Evolutionary conservation across 1,140 invertebrate genomes (phyloP).

Genomic region (Drosophila ananassae): DNA sequence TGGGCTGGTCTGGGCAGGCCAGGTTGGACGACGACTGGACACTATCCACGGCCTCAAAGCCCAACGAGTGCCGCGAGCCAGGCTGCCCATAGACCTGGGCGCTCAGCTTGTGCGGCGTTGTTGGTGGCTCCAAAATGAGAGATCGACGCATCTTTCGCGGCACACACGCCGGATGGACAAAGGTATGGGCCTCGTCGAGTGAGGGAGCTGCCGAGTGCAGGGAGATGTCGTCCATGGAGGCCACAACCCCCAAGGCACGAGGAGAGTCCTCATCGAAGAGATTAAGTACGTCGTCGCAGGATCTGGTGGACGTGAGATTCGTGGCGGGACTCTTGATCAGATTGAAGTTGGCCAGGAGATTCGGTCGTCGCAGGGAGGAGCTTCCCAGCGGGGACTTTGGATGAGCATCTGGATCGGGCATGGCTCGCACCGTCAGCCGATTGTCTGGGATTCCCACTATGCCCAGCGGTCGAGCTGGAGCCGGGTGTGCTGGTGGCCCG

Average conservation of each 20-base stretch:
- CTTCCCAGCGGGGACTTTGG: conserved; percentile 42
- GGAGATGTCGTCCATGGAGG: conserved; percentile 73
- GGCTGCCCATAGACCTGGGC: conserved; percentile 68
- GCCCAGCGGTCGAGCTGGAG: conserved; percentile 54
- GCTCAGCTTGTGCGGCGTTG: conserved; percentile 69
- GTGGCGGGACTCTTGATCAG: conserved; percentile 71
- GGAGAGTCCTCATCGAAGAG: conserved; percentile 53
- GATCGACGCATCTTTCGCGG: conserved; percentile 62
- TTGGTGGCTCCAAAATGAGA: conserved; percentile 9
- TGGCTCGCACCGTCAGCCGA: conserved; percentile 85
- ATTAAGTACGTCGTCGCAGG: conserved; percentile 76
- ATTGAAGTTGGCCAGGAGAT: conserved; percentile 75
- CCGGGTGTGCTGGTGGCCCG: conserved; percentile 31
- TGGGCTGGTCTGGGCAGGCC: conserved; percentile 48
- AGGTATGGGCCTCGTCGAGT: conserved; percentile 76
- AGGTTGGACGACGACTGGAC: conserved; percentile 44
- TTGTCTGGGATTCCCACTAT: conserved; percentile 72
- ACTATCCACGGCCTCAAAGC: conserved; percentile 74
- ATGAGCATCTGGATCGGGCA: conserved; percentile 76
- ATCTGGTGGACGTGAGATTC: conserved; percentile 67
- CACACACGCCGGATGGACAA: conserved; percentile 61
- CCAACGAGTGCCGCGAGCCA: conserved; percentile 61
- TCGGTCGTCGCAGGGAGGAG: conserved; percentile 56
- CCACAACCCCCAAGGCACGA: conserved; percentile 38
- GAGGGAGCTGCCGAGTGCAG: conserved; percentile 60